These are phyloP conservation scores for Grantiella picta DNA, from an alignment of 2,113 vertebrate genomes.

Conservation along the genomic window DNA sequence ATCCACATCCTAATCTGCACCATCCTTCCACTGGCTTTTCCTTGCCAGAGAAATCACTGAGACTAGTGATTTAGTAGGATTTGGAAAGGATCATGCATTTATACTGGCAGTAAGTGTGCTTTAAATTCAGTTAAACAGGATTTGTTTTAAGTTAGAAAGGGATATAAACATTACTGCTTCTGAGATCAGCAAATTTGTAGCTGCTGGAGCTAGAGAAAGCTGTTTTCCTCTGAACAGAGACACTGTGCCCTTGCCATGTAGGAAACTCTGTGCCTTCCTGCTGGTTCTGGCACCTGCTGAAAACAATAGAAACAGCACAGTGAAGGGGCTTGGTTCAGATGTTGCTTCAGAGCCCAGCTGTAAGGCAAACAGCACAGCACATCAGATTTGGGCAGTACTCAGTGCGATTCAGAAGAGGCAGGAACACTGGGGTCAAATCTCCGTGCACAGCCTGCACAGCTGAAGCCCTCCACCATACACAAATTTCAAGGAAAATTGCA, in stretches of 20 bases:
- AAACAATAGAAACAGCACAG: background rate
- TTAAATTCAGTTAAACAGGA: constrained; percentile 37
- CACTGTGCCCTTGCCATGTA: accelerated
- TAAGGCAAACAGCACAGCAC: background rate
- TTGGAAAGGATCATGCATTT: constrained; percentile 23
- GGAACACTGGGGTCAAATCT: background rate
- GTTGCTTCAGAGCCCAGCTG: background rate
- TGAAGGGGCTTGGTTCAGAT: background rate
- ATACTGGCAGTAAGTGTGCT: background rate
- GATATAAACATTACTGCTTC: constrained; percentile 1
- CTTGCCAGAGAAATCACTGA: background rate
- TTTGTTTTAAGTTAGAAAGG: constrained; percentile 23
- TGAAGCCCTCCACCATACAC: background rate
- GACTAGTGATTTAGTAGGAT: constrained; percentile 23
- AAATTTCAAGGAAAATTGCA: background rate
- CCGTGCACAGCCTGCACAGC: background rate
- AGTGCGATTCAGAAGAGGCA: background rate
- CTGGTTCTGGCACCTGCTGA: background rate
- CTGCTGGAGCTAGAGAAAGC: background rate
- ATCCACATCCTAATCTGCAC: background rate
- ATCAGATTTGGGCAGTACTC: background rate
- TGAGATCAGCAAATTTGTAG: background rate
- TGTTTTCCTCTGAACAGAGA: background rate
- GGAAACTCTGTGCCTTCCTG: background rate
- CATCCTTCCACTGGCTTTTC: background rate